These are phyloP conservation scores for Leucophora obtusa DNA, from an alignment of 2,888 invertebrate genomes.

Conservation along the genomic window DNA sequence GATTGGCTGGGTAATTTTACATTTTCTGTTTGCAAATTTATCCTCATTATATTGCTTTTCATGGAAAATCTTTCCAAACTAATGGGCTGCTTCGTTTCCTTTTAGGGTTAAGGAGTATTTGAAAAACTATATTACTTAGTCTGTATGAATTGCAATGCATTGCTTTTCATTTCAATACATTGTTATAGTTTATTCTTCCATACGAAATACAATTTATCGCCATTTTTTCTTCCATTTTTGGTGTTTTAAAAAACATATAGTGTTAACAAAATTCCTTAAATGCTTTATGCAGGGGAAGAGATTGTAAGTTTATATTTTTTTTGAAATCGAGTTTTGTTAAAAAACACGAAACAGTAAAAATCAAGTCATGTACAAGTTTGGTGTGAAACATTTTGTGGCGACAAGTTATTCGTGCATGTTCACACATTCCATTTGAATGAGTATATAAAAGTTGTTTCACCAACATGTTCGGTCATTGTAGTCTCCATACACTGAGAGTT, in stretches of 20 bases:
- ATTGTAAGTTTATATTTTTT: not conserved
- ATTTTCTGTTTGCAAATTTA: too few species aligned
- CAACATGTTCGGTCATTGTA: constrained; percentile 35
- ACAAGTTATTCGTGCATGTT: constrained; percentile 58
- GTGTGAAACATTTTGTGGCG: constrained; percentile 59
- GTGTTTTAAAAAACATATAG: constrained; percentile 22
- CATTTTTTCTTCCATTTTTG: constrained; percentile 8
- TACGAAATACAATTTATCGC: constrained; percentile 52
- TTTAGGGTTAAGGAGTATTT: not conserved
- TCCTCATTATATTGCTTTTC: too few species aligned
- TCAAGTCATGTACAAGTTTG: constrained; percentile 57
- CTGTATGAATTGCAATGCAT: constrained; percentile 27
- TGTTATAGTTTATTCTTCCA: constrained; percentile 33
- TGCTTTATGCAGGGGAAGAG: not conserved
- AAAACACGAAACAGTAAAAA: constrained; percentile 23
- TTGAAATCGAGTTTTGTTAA: constrained; percentile 26
- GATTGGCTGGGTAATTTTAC: too few species aligned
- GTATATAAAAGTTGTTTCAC: constrained; percentile 31
- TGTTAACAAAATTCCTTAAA: constrained; percentile 28
- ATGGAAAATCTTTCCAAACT: too few species aligned
- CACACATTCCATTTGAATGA: constrained; percentile 38
- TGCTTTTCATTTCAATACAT: constrained; percentile 35
- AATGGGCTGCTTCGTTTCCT: too few species aligned
- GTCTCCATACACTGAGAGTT: not conserved
- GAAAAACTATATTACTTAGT: not conserved